Conservation (phyloP, 2,888 invertebrate species). For the Cryptus armator region DNA sequence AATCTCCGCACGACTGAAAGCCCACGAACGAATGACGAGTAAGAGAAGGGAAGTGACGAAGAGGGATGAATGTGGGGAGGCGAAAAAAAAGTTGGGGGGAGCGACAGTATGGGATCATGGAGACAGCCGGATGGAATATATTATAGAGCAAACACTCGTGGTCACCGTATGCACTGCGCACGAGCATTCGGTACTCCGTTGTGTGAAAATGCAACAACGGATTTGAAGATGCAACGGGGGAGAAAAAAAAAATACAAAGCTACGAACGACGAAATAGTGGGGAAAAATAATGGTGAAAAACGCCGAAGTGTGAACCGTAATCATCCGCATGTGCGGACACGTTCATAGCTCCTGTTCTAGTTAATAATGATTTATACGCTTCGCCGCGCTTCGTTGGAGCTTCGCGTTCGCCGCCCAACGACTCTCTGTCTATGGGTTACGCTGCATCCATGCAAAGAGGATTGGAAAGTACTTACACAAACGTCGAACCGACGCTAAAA, state of each 20-base stretch:
- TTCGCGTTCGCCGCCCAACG: not conserved
- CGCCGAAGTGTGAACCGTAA: slow-evolving; percentile 25
- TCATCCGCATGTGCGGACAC: slow-evolving; percentile 5
- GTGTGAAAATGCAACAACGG: slow-evolving; percentile 21
- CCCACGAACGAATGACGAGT: slow-evolving; percentile 19
- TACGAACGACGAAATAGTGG: not conserved
- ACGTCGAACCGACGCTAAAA: slow-evolving; percentile 29
- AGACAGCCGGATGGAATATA: slow-evolving; percentile 46
- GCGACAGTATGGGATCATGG: slow-evolving; percentile 23
- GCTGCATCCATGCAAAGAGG: slow-evolving; percentile 33
- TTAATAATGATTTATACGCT: slow-evolving; percentile 46
- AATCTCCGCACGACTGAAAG: slow-evolving; percentile 45
- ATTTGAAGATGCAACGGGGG: slow-evolving; percentile 31
- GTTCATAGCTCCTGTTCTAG: slow-evolving; percentile 30
- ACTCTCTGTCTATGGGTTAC: not conserved
- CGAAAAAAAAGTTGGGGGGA: slow-evolving; percentile 25
- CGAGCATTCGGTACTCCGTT: slow-evolving; percentile 8
- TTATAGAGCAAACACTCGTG: slow-evolving; percentile 14
- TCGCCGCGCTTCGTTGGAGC: not conserved
- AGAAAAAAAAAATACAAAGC: slow-evolving; percentile 6
- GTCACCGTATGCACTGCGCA: not conserved
- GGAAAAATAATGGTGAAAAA: slow-evolving; percentile 27
- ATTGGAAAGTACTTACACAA: slow-evolving; percentile 46
- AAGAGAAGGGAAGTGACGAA: slow-evolving; percentile 6
- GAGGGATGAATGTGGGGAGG: not conserved